Evolutionary conservation across 2,888 invertebrate species (phyloP), one percentile per base, ranked within the genome.

Genomic region (Tetheella fluctuosa): DNA sequence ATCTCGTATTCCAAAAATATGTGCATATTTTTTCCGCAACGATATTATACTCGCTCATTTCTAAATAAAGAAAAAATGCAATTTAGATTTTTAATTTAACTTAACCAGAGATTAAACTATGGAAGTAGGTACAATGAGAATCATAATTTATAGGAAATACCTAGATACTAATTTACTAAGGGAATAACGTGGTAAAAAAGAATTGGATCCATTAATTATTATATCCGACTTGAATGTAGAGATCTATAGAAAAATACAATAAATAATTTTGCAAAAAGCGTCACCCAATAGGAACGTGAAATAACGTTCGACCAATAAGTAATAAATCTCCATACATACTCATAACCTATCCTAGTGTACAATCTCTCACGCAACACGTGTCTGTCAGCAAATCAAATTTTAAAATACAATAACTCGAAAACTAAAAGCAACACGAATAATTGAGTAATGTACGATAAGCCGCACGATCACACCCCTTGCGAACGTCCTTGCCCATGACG

Each of bases 401-500:
- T n/a, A 39, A n/a, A 13, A 37, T 37, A 39, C n/a, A n/a, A n/a
- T n/a, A 34, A 13, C 34, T 39, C n/a, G 15, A 5, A 15, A 39
- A 15, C 1, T 0, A 39, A 6, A n/a, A n/a, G n/a, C 15, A 2
- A 15, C 37, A 10, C 39, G n/a, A 3, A 48, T 6, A 15, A 48
- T 48, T 48, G 48, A 20, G 20, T 8, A 48, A 48, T 48, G 20
- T 48, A 20, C 10, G 59, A 59, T 55, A 60, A 58, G 39, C 12
- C 39, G 5, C 39, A 6, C 39, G n/a, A 39, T n/a, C 42, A 13
- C n/a, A 52, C 23, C 30, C 52, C 52, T 12, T 17, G 13, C 23
- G 15, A 7, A 57, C 62, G 71, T 23, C 71, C 71, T 71, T 67
- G 61, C 69, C 74, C 48, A 70, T 77, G 79, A 77, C 79, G 78